Evolutionary conservation across 2,888 invertebrate species (phyloP).

Genomic region (Cerceris ruficornis): DNA sequence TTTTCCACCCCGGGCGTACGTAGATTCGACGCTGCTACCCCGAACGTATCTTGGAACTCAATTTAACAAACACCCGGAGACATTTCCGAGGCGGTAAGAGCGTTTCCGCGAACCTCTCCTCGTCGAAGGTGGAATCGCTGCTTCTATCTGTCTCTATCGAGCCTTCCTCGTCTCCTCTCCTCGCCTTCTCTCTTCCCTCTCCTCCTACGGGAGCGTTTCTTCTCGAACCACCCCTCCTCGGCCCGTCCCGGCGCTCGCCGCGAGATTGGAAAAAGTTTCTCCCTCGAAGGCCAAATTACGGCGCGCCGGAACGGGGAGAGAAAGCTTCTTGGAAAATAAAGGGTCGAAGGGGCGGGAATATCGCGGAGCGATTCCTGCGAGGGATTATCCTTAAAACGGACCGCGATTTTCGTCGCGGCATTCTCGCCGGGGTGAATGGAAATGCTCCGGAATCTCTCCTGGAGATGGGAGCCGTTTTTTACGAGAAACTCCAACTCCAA

Average conservation of each 20-base stretch:
- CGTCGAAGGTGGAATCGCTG: slow-evolving; percentile 1
- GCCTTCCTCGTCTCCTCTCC: too few relatives aligned
- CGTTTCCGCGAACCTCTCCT: slow-evolving; percentile 50
- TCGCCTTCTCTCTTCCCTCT: too few relatives aligned
- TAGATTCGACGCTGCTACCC: background rate
- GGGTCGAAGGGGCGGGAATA: background rate
- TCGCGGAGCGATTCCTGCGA: background rate
- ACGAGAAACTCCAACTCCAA: too few relatives aligned
- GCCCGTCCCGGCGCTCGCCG: background rate
- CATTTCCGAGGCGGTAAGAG: slow-evolving; percentile 49
- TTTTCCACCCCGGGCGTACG: background rate
- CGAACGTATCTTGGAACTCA: slow-evolving; percentile 49
- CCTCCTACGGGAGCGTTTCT: background rate
- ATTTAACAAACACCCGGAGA: slow-evolving; percentile 56
- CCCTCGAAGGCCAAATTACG: slow-evolving; percentile 47
- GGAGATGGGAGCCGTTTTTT: too few relatives aligned
- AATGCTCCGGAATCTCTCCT: too few relatives aligned
- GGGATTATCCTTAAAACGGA: background rate
- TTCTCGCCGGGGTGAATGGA: too few relatives aligned
- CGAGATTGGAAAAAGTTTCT: slow-evolving; percentile 57
- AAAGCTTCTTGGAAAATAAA: background rate
- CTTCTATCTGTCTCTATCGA: too few relatives aligned
- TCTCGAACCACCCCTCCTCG: background rate
- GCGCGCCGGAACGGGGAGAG: slow-evolving; percentile 1
- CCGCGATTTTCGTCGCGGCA: slow-evolving; percentile 1